A percentile compares a stretch with the other conserved stretches of the same genome.
phyloP scores from a whole-genome alignment of 2,888 invertebrate genomes.

The Calliphora vomitoria region DNA sequence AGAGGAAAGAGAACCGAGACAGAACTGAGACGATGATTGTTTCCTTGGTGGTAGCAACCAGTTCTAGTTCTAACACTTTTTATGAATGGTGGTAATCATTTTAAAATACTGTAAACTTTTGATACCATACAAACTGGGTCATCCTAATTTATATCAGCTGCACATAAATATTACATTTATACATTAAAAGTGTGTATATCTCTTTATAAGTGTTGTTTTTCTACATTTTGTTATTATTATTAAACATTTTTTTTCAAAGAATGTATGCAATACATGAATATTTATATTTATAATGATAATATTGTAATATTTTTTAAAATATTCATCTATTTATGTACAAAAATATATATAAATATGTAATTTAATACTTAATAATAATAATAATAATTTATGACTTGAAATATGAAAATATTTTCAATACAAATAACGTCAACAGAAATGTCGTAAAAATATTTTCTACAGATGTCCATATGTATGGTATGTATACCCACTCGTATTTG shows the following conservation, averaged over 20 bases:
- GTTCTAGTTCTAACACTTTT: too few species aligned
- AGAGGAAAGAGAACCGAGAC: too few species aligned
- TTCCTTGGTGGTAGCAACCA: too few species aligned
- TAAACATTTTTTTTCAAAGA: not conserved
- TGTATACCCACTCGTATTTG: not conserved
- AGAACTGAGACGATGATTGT: too few species aligned
- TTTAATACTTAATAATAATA: slow-evolving; percentile 64
- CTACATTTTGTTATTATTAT: not conserved
- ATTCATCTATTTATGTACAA: slow-evolving; percentile 42
- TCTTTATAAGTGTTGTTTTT: not conserved
- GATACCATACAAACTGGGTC: too few species aligned
- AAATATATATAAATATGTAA: slow-evolving; percentile 49
- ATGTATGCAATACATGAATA: slow-evolving; percentile 37
- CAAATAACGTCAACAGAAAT: slow-evolving; percentile 55
- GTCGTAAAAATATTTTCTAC: slow-evolving; percentile 36
- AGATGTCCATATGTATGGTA: not conserved
- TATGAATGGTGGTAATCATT: too few species aligned
- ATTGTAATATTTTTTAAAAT: not conserved
- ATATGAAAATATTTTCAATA: slow-evolving; percentile 58
- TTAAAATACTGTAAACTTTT: too few species aligned
- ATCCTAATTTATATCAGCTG: not conserved
- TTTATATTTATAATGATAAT: slow-evolving; percentile 47
- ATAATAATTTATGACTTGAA: slow-evolving; percentile 67
- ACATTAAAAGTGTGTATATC: not conserved
- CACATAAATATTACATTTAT: not conserved